Evolutionary conservation across 2,888 invertebrate species (phyloP).

Genomic region (Heliconius aoede): DNA sequence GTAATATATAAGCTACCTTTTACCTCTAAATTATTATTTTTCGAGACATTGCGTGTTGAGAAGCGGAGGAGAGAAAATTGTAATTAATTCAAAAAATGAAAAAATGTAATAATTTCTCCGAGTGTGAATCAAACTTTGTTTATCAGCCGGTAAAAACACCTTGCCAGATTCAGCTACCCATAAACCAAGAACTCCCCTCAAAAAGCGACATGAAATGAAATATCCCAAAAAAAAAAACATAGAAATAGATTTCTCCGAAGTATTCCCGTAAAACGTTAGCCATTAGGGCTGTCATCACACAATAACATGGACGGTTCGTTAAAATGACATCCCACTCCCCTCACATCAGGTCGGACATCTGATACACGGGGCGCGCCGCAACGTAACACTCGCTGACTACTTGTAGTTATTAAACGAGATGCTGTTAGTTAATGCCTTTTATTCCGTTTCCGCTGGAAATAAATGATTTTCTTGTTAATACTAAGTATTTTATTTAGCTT

Average conservation of each 20-base stretch:
- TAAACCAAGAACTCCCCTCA: too few relatives aligned
- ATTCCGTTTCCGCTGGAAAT: background rate
- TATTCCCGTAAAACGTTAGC: conserved; percentile 24
- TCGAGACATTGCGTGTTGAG: too few relatives aligned
- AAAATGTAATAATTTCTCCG: too few relatives aligned
- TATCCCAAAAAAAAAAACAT: background rate
- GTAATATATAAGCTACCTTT: too few relatives aligned
- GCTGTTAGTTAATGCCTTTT: background rate
- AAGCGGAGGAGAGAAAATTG: too few relatives aligned
- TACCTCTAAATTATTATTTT: too few relatives aligned
- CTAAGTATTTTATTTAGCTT: background rate
- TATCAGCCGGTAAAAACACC: too few relatives aligned
- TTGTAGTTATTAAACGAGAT: conserved; percentile 18
- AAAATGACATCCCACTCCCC: conserved; percentile 55
- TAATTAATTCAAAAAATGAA: too few relatives aligned
- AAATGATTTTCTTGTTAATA: background rate
- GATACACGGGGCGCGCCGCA: conserved; percentile 50
- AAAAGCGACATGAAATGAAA: background rate
- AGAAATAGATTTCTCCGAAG: background rate
- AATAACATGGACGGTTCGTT: conserved; percentile 48
- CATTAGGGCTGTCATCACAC: conserved; percentile 54
- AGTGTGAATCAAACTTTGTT: too few relatives aligned
- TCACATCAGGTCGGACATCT: conserved; percentile 59
- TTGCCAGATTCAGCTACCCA: too few relatives aligned
- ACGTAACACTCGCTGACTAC: conserved; percentile 22